Percentiles rank a stretch among this genome's conserved stretches.
These are phyloP conservation scores for Meandrina meandrites DNA, from an alignment of 92 coral and sea anemone species.

Conservation along the genomic window DNA sequence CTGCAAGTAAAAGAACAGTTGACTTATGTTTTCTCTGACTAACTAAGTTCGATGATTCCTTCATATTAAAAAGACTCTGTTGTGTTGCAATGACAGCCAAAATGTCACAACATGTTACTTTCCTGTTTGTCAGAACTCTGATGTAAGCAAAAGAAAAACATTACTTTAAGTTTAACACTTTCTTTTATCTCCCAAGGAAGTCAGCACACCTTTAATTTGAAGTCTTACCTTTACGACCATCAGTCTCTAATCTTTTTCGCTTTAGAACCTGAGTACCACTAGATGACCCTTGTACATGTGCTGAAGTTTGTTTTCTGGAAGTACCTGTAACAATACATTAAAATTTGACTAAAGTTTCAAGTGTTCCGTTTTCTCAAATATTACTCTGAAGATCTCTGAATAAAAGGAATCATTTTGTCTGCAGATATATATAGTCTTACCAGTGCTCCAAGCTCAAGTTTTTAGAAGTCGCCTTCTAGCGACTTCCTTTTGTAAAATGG, in stretches of 20 bases:
- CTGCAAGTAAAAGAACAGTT: background rate
- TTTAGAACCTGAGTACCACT: background rate
- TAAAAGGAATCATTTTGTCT: too few relatives aligned
- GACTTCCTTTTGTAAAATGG: too few relatives aligned
- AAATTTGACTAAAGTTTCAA: too few relatives aligned
- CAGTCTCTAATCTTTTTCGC: background rate
- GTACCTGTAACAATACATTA: background rate
- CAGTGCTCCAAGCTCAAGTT: too few relatives aligned
- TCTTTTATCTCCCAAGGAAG: background rate
- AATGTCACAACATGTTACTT: background rate
- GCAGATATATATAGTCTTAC: too few relatives aligned
- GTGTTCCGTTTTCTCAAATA: too few relatives aligned
- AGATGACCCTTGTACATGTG: background rate
- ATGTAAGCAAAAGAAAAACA: background rate
- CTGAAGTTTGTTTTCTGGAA: background rate
- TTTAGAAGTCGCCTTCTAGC: too few relatives aligned
- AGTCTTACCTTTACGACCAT: background rate
- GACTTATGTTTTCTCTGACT: background rate
- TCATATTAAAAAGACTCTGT: background rate
- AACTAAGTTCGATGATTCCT: background rate
- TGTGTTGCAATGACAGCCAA: background rate
- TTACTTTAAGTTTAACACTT: background rate
- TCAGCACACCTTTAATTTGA: background rate
- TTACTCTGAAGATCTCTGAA: too few relatives aligned
- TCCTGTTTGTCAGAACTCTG: background rate